Evolutionary conservation across 2,888 invertebrate species (phyloP).

Genomic region (Strigamia maritima): DNA sequence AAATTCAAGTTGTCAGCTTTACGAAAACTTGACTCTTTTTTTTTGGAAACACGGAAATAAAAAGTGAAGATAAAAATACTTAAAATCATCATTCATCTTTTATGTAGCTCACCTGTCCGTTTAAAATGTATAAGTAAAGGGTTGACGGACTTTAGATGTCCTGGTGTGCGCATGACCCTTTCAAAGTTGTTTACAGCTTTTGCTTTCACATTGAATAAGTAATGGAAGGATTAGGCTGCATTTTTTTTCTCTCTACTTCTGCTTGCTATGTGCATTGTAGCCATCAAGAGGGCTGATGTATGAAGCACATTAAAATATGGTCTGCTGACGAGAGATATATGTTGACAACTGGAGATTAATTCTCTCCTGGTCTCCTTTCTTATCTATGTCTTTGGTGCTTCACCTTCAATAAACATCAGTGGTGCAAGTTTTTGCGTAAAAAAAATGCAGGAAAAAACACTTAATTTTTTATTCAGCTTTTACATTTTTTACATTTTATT

Average conservation of each 20-base stretch:
- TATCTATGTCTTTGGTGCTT: conserved; percentile 10
- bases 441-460: conserved; percentile 1
- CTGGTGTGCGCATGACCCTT: conserved; percentile 15
- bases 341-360: conserved; percentile 38
- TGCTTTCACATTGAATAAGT: conserved; percentile 35
- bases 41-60: conserved; percentile 5
- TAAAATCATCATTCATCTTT: background rate
- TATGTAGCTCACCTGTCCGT: conserved; percentile 9
- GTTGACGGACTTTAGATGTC: conserved; percentile 2
- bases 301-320: conserved; percentile 39
- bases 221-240: conserved; percentile 37
- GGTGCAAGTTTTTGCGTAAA: conserved; percentile 5
- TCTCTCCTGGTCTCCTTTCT: conserved; percentile 15
- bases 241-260: background rate
- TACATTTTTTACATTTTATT: background rate
- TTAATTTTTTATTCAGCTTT: background rate
- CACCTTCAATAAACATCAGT: conserved; percentile 15
- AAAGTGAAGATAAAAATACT: background rate
- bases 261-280: conserved; percentile 37
- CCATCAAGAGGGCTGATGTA: conserved; percentile 39
- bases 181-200: conserved; percentile 15
- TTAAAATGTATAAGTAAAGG: conserved; percentile 15
- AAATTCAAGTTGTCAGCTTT: background rate
- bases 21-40: conserved; percentile 3
- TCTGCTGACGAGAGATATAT: conserved; percentile 39